A percentile compares a stretch with the other conserved stretches of the same genome.
phyloP scores from a whole-genome alignment of 2,888 invertebrate genomes.

The Acleris cristana region DNA sequence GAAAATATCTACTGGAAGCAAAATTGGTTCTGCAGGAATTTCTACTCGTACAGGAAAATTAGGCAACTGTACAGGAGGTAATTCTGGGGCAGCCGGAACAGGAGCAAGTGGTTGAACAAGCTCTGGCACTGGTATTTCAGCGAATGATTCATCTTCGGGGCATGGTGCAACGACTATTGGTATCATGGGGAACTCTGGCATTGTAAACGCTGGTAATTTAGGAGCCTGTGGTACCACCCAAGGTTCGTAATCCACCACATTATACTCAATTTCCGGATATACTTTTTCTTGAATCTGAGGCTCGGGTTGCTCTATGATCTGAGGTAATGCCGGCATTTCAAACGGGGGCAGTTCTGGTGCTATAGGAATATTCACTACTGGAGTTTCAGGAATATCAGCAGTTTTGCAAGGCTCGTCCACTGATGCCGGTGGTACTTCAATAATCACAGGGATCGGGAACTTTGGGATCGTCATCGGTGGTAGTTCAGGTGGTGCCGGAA shows the following conservation, averaged over 20 bases:
- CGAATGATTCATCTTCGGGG: neutral
- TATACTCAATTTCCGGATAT: conserved; percentile 7
- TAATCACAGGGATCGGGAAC: conserved; percentile 27
- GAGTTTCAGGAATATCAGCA: conserved; percentile 10
- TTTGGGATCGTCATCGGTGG: conserved; percentile 34
- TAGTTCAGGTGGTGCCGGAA: conserved; percentile 40
- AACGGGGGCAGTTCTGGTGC: conserved; percentile 16
- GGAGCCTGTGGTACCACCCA: conserved; percentile 40
- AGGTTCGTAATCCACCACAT: conserved; percentile 20
- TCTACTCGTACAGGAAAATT: conserved; percentile 5
- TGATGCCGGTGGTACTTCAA: conserved; percentile 13
- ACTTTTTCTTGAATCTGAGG: neutral
- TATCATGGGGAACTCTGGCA: conserved; percentile 20
- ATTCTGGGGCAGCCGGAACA: conserved; percentile 10
- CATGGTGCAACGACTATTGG: neutral
- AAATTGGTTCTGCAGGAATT: conserved; percentile 6
- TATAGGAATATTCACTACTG: conserved; percentile 17
- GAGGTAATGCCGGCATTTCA: conserved; percentile 3
- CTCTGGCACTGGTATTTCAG: neutral
- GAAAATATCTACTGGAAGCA: neutral
- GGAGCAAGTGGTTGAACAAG: neutral
- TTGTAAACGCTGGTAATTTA: conserved; percentile 33
- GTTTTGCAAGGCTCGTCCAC: conserved; percentile 7
- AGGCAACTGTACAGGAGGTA: conserved; percentile 3
- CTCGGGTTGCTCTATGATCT: conserved; percentile 4